These are phyloP conservation scores for Lutjanus argentimaculatus DNA, from an alignment of 2,797 vertebrate genomes.

Conservation along the genomic window DNA sequence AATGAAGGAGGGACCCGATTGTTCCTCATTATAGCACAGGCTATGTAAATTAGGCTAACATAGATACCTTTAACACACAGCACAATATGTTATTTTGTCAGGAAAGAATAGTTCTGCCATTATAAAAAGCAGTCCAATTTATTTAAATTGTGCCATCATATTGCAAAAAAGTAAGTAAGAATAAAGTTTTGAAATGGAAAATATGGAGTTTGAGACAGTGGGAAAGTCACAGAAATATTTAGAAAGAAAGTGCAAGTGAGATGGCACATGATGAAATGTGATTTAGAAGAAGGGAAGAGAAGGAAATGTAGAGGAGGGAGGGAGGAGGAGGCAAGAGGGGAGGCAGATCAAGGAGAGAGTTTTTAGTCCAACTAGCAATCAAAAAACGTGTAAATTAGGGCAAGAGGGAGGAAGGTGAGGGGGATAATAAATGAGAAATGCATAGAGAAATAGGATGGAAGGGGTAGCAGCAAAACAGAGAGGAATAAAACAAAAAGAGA, in stretches of 20 bases:
- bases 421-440: constrained; percentile 11
- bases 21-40: not conserved
- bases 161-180: not conserved
- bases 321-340: constrained; percentile 3
- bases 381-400: constrained; percentile 16
- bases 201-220: not conserved
- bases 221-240: constrained; percentile 9
- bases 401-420: constrained; percentile 12
- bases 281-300: constrained; percentile 13
- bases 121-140: not conserved
- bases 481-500: constrained; percentile 27
- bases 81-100: not conserved
- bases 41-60: not conserved
- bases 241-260: constrained; percentile 4
- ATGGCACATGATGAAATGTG: constrained; percentile 12
- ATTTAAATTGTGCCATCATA: not conserved
- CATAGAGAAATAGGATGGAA: constrained; percentile 2
- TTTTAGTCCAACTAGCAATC: constrained; percentile 11
- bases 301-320: constrained; percentile 8
- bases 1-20: not conserved
- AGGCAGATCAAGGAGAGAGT: not conserved
- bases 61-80: not conserved
- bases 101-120: not conserved
- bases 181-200: constrained; percentile 22
- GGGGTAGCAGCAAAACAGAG: not conserved